A percentile compares a stretch with the other conserved stretches of the same genome.
Evolutionary conservation across 2,797 vertebrate genomes (phyloP).

Genomic region (Anolis apletophallus): DNA sequence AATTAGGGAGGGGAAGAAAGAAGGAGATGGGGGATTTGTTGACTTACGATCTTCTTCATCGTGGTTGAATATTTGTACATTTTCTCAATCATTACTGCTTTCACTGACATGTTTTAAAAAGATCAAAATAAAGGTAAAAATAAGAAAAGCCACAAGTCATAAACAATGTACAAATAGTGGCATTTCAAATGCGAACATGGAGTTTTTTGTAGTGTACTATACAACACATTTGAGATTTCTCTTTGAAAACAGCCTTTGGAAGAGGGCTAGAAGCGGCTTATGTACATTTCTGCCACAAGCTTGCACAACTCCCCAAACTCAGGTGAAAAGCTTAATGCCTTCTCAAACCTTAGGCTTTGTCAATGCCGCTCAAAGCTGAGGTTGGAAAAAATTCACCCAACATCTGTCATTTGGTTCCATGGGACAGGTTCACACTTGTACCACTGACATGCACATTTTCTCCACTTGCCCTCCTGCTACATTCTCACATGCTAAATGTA

Average conservation of each 20-base stretch:
- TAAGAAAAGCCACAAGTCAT: not conserved
- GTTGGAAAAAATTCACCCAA: constrained; percentile 20
- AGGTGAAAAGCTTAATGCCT: not conserved
- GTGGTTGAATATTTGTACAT: too few relatives aligned
- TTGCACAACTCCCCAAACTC: not conserved
- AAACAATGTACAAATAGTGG: not conserved
- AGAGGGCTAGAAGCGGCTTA: not conserved
- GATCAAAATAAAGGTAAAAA: too few relatives aligned
- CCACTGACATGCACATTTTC: not conserved
- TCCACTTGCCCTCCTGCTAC: constrained; percentile 17
- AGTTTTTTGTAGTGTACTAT: too few relatives aligned
- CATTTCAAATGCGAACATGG: not conserved
- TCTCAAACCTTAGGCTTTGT: not conserved
- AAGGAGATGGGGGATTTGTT: too few relatives aligned
- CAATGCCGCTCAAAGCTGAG: constrained; percentile 9
- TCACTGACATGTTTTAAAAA: too few relatives aligned
- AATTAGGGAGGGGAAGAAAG: too few relatives aligned
- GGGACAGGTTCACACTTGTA: constrained; percentile 1
- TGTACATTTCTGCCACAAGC: not conserved
- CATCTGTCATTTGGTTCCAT: not conserved
- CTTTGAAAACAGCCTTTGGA: not conserved
- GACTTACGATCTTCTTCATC: too few relatives aligned
- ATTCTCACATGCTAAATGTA: constrained; percentile 4
- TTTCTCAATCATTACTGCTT: too few relatives aligned
- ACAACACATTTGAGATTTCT: not conserved